Percentiles rank a stretch among this genome's conserved stretches.
Evolutionary conservation across 1,140 invertebrate genomes (phyloP).

Genomic region (Cotesia glomerata): DNA sequence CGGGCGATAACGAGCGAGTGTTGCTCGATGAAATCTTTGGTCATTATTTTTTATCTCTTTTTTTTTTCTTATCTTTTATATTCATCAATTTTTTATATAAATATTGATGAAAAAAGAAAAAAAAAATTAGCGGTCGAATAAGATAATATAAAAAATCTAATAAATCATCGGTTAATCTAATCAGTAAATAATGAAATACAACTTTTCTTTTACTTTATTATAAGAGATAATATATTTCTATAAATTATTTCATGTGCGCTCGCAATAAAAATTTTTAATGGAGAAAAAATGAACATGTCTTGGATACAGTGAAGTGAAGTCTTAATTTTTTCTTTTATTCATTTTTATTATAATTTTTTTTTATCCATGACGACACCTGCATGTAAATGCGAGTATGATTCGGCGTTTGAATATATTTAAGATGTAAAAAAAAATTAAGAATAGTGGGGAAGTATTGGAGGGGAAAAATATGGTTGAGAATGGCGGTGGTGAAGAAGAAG

Average conservation of each 20-base stretch:
- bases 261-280: neutral
- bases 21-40: conserved; percentile 26
- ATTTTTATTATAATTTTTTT: too few relatives aligned
- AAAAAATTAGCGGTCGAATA: neutral
- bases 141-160: too few relatives aligned
- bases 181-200: too few relatives aligned
- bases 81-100: neutral
- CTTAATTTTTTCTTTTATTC: conserved; percentile 27
- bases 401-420: conserved; percentile 43
- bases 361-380: conserved; percentile 48
- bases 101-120: neutral
- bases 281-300: neutral
- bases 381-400: conserved; percentile 51
- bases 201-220: too few relatives aligned
- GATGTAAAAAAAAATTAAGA: conserved; percentile 13
- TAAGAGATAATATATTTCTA: too few relatives aligned
- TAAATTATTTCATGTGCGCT: too few relatives aligned
- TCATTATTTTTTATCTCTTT: conserved; percentile 35
- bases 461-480: neutral
- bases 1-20: conserved; percentile 44
- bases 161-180: too few relatives aligned
- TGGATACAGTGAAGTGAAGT: conserved; percentile 10
- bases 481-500: neutral
- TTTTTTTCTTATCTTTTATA: conserved; percentile 14
- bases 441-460: too few relatives aligned